Conservation (phyloP, 2,797 vertebrate genomes). For the Chromobotia macracanthus region DNA sequence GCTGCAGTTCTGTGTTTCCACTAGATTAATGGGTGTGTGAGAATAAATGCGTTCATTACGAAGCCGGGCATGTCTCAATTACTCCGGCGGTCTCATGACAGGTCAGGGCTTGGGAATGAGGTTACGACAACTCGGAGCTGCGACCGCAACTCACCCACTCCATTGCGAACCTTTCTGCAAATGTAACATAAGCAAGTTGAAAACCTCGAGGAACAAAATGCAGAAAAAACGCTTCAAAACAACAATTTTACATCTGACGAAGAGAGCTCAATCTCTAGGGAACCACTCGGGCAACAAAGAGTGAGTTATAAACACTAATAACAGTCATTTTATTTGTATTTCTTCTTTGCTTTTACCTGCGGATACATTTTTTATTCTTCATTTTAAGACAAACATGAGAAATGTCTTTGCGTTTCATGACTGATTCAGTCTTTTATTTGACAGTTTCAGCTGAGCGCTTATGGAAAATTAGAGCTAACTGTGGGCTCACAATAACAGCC, state of each 20-base stretch:
- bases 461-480: conserved; percentile 9
- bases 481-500: background rate
- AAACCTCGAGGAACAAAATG: background rate
- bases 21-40: conserved; percentile 1
- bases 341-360: background rate
- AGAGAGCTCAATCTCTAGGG: background rate
- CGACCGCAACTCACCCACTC: background rate
- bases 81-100: background rate
- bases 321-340: background rate
- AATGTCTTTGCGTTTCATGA: background rate
- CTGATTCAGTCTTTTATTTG: background rate
- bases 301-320: background rate
- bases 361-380: background rate
- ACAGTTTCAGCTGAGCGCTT: background rate
- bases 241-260: background rate
- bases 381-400: background rate
- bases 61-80: background rate
- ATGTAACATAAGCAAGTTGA: background rate
- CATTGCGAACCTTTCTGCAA: background rate
- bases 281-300: background rate
- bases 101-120: conserved; percentile 1
- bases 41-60: background rate
- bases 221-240: background rate
- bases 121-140: conserved; percentile 11
- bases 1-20: background rate